Base-by-base conservation (phyloP, 1,140 invertebrate species). In the Neodiprion fabricii region DNA sequence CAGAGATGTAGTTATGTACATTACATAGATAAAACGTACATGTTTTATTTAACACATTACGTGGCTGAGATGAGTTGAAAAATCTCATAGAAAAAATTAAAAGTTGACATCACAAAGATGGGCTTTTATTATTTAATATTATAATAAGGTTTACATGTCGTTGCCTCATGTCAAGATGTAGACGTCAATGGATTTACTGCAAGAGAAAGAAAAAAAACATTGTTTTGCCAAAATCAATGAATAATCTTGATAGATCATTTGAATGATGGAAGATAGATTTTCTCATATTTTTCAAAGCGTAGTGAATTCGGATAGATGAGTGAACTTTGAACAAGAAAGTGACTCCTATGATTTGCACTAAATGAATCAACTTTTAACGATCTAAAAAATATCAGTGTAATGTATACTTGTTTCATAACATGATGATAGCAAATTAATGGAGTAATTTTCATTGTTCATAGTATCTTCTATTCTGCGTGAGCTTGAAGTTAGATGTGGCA, bases 141-240 rank as follows among this genome's bases (percentile, higher is more conserved):
- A 85, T 79, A 86, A 85, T 83, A 85, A 85, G 67, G 80, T 84
- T 84, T 79, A 85, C 69, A 81, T 80, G 78, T 77, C 17, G 77
- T 76, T 72, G 78, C 68, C 83, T 81, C 82, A 75, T 81, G 75
- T 81, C 77, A 70, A 68, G 74, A 77, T 74, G 76, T 75, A 40
- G 28, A 40, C 53, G 53, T 61, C 71, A 72, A 61, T 78, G 48
- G 76, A 73, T 80, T 86, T 86, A 86, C 85, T 86, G 85, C 67
- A 86, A 66, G 83, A 83, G 76, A 82, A 40, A 5, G 28, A 40
- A 40, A 40, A 80, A 76, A 71, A 73, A 75, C 76, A 79, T 75
- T 79, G 69, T 74, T 80, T 76, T 79, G 70, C 72, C 48, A 67
- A 70, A 78, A 78, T 80, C 49, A 75, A 73, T 73, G 70, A 61